Conservation (phyloP, 2,797 vertebrate species). For the Psittacula derbiana region DNA sequence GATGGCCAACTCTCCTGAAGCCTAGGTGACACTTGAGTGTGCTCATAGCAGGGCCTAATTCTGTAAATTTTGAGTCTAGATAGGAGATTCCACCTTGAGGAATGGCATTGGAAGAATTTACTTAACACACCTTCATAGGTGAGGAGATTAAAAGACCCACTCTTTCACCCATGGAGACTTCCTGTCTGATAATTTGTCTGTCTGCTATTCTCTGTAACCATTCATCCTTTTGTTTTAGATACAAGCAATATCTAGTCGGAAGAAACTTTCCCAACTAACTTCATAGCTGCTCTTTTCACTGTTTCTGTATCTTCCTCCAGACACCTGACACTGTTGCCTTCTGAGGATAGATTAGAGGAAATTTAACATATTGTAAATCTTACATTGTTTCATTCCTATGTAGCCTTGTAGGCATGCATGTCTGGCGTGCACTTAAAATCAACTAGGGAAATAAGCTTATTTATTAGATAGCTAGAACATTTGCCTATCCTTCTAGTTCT, state of each 20-base stretch:
- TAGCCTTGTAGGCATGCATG: background rate
- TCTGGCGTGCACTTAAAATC: background rate
- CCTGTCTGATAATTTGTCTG: background rate
- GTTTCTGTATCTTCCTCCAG: background rate
- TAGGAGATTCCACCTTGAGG: background rate
- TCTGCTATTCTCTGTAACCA: background rate
- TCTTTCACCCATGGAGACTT: background rate
- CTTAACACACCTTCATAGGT: background rate
- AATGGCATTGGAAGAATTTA: background rate
- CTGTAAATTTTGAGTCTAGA: background rate
- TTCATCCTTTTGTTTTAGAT: background rate
- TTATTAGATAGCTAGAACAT: background rate
- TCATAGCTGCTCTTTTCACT: background rate
- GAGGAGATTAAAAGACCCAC: background rate
- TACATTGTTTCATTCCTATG: background rate
- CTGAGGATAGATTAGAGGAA: background rate
- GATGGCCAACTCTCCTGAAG: accelerated
- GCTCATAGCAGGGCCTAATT: background rate
- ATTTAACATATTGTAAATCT: background rate
- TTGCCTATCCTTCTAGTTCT: background rate
- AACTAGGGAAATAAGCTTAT: background rate
- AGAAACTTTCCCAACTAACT: background rate
- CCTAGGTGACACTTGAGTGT: background rate
- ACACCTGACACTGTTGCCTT: background rate
- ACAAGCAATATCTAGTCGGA: background rate